phyloP scores from a whole-genome alignment of 1,140 invertebrate species.

The Bathynomus jamesi region DNA sequence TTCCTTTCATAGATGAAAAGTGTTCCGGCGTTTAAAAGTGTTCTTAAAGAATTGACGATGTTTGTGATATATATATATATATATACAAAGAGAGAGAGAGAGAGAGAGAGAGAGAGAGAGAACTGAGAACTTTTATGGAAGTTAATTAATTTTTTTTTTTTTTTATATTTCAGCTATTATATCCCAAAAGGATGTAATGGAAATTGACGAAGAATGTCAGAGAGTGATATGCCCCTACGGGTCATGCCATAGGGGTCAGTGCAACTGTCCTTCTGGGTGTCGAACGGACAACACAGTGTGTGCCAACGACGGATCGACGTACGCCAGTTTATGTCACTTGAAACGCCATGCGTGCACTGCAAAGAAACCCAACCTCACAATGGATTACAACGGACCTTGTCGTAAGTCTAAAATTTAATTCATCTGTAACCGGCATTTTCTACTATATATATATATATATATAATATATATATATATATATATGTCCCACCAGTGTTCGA shows the following conservation, averaged over 20 bases:
- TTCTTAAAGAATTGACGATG: no score
- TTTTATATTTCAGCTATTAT: not conserved
- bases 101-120: no score
- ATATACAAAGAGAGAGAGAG: no score
- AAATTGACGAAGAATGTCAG: slow-evolving; percentile 12
- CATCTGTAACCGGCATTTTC: no score
- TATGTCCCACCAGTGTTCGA: no score
- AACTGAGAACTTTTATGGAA: no score
- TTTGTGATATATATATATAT: no score
- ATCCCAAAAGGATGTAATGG: not conserved
- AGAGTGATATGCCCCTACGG: slow-evolving; percentile 27
- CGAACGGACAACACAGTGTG: slow-evolving; percentile 42
- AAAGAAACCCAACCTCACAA: slow-evolving; percentile 42
- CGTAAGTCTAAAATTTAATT: no score
- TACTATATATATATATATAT: not conserved
- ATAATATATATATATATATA: not conserved
- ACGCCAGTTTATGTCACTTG: slow-evolving; percentile 46
- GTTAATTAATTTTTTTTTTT: no score
- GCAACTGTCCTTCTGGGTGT: slow-evolving; percentile 17
- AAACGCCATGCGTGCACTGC: slow-evolving; percentile 43
- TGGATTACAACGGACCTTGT: slow-evolving; percentile 46
- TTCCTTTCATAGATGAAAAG: no score
- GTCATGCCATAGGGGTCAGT: slow-evolving; percentile 19
- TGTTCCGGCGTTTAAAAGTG: no score
- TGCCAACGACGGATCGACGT: slow-evolving; percentile 47